Percentiles rank a stretch among this genome's conserved stretches.
Conservation (phyloP, 2,113 vertebrate genomes). For the Euleptes europaea region DNA sequence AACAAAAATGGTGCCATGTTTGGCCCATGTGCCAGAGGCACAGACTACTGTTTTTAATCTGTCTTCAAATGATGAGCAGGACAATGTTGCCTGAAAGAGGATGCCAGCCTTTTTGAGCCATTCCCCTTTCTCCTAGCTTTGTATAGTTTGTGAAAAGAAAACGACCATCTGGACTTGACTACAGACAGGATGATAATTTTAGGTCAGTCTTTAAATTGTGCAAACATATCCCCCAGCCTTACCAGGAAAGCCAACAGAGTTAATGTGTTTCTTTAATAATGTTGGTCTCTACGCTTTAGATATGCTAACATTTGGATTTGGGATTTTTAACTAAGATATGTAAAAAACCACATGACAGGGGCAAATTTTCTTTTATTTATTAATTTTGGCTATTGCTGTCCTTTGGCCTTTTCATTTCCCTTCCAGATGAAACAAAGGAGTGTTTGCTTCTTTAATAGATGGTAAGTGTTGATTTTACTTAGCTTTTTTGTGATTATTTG, state of each 20-base stretch:
- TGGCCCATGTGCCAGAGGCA: too few relatives aligned
- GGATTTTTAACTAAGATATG: slow-evolving; percentile 4
- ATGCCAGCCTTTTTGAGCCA: not conserved
- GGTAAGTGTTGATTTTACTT: slow-evolving; percentile 58
- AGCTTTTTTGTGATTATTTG: slow-evolving; percentile 86
- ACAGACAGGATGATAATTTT: not conserved
- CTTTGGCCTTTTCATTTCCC: slow-evolving; percentile 45
- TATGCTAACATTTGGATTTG: not conserved
- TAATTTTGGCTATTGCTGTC: slow-evolving; percentile 10
- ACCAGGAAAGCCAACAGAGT: not conserved
- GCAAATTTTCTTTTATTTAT: slow-evolving; percentile 19
- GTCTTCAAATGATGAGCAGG: not conserved
- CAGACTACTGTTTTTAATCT: not conserved
- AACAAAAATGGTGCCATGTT: too few relatives aligned
- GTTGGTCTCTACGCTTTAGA: not conserved
- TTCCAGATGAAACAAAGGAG: slow-evolving; percentile 43
- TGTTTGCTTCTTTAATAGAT: slow-evolving; percentile 50
- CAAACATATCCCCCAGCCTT: not conserved
- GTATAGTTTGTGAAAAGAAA: not conserved
- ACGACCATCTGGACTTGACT: not conserved
- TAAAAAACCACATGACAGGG: slow-evolving; percentile 7
- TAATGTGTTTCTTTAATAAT: not conserved
- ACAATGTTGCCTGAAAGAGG: not conserved
- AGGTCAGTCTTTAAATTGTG: not conserved
- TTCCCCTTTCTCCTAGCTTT: not conserved